Evolutionary conservation across 2,888 invertebrate species (phyloP).

Genomic region (Tetragonula carbonaria): DNA sequence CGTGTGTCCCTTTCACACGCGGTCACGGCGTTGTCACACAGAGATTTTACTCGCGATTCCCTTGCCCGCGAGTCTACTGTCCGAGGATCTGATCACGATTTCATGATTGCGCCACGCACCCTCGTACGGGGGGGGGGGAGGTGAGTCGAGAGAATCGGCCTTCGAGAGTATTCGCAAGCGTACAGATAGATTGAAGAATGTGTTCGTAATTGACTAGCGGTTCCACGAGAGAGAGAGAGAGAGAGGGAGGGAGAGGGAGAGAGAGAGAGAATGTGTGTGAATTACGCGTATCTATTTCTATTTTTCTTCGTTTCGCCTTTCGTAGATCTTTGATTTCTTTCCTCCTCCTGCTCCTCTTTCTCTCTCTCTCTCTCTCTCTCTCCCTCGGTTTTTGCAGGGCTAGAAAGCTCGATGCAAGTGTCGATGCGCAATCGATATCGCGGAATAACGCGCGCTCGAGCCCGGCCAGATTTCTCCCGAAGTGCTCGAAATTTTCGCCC

Average conservation of each 20-base stretch:
- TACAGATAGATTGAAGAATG: constrained; percentile 70
- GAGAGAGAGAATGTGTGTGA: not conserved
- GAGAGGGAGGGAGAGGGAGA: not conserved
- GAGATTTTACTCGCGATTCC: constrained; percentile 21
- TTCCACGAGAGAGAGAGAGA: constrained; percentile 23
- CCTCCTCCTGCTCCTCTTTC: not conserved
- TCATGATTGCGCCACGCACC: constrained; percentile 48
- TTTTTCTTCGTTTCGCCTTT: no score
- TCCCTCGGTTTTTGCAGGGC: not conserved
- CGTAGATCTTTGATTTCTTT: not conserved
- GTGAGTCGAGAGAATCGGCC: constrained; percentile 55
- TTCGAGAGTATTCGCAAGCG: constrained; percentile 54
- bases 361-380: not conserved
- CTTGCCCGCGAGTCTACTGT: not conserved
- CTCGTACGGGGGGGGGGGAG: constrained; percentile 20
- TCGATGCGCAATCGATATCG: not conserved
- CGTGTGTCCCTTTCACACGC: constrained; percentile 43
- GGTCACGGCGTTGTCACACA: constrained; percentile 36
- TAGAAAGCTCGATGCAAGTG: constrained; percentile 2
- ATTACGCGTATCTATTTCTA: not conserved
- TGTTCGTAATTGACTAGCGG: constrained; percentile 83
- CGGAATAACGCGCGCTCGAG: constrained; percentile 17
- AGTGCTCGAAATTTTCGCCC: not conserved
- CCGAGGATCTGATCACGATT: constrained; percentile 21
- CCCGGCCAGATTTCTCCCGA: not conserved